A percentile compares a stretch with the other conserved stretches of the same genome.
Conservation (phyloP, 2,113 vertebrate species). For the Aegotheles bennettii region DNA sequence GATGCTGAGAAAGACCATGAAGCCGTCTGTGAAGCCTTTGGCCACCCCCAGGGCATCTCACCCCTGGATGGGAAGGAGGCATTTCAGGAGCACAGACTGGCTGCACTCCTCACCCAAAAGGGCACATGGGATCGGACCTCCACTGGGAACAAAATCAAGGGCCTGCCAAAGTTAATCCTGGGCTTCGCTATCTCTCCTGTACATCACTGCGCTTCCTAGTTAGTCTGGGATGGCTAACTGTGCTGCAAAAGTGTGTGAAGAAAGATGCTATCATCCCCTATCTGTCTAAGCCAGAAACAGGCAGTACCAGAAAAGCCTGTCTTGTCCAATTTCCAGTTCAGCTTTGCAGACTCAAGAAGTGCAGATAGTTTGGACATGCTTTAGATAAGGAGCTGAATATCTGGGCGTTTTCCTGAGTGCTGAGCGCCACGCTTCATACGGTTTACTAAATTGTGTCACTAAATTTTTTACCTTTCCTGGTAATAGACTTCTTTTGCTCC, state of each 20-base stretch:
- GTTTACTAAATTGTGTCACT: slow-evolving; percentile 31
- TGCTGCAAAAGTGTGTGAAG: slow-evolving; percentile 7
- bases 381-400: slow-evolving; percentile 62
- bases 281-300: slow-evolving; percentile 59
- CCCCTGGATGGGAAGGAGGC: neutral
- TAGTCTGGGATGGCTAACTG: neutral
- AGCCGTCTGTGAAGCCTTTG: accelerated
- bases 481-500: slow-evolving; percentile 10
- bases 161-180: neutral
- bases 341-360: slow-evolving; percentile 55
- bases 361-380: slow-evolving; percentile 59
- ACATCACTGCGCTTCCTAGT: neutral
- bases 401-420: slow-evolving; percentile 16
- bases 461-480: slow-evolving; percentile 2
- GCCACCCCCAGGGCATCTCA: neutral
- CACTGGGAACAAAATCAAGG: neutral
- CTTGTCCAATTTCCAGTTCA: slow-evolving; percentile 65
- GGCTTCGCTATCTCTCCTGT: neutral
- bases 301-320: slow-evolving; percentile 52
- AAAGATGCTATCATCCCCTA: slow-evolving; percentile 57
- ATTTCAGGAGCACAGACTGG: neutral
- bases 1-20: neutral
- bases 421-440: neutral
- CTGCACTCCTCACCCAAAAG: neutral
- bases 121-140: neutral